Evolutionary conservation across 2,113 vertebrate genomes (phyloP), one percentile per base, ranked within the genome.

Genomic region (Sinocyclocheilus maitianheensis): DNA sequence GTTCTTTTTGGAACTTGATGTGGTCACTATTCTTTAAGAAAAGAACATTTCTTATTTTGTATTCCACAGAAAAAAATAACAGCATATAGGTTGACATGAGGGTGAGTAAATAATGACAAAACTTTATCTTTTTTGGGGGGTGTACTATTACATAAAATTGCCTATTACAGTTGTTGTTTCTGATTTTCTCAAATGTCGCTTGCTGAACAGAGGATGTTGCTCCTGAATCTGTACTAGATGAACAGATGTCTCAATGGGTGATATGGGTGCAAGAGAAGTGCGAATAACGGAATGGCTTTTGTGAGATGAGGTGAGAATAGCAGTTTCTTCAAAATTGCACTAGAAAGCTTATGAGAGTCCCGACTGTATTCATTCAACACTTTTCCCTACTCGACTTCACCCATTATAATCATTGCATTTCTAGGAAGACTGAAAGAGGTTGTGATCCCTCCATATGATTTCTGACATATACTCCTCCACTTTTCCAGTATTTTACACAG

Each of bases 111-210:
- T 24, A 24, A 24, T 24, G 43, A 14, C 18, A 60, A 22, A 22
- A 1, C 30, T 18, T 83, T 58, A n/a, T 79, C 86, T 80, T 63
- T 84, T 90, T 88, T 87, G 2, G 1, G 43, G 72, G 86, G 18
- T 53, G n/a, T 46, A 65, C 80, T 88, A 26, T 88, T 90, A 4
- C 3, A 43, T 74, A 62, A 65, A 84, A 83, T 40, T 12, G 77
- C 81, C 18, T 1, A 83, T 87, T 86, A 81, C 75, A 84, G 46
- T 79, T 71, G 75, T 53, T 69, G 79, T 4, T 83, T 85, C 53
- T 48, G 51, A 88, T 87, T 34, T n/a, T 80, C 79, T 89, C 78
- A 58, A 46, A 34, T 87, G 14, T 43, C 67, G 16, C 5, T 24
- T 67, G 16, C 40, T 30, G n/a, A 71, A 74, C n/a, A 4, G 60